phyloP scores from a whole-genome alignment of 2,113 vertebrate species.

The Panurus biarmicus region DNA sequence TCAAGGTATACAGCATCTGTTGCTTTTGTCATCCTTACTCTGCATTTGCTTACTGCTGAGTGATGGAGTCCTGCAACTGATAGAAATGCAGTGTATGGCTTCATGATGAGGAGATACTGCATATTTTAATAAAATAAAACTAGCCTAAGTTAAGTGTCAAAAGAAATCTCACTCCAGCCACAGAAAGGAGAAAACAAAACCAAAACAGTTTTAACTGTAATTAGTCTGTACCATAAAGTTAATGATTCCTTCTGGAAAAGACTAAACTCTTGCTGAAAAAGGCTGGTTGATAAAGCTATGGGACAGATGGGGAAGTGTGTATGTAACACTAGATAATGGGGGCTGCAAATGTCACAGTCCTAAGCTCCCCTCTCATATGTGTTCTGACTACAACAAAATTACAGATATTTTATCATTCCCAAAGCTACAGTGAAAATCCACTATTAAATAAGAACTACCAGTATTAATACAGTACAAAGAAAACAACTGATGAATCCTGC shows the following conservation, averaged over 20 bases:
- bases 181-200: not conserved
- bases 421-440: not conserved
- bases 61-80: not conserved
- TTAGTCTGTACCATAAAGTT: not conserved
- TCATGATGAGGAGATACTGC: not conserved
- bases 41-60: not conserved
- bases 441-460: not conserved
- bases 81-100: not conserved
- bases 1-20: not conserved
- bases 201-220: not conserved
- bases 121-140: not conserved
- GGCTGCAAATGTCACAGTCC: not conserved
- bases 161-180: not conserved
- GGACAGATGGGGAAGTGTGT: not conserved
- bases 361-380: not conserved
- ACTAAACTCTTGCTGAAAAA: not conserved
- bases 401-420: not conserved
- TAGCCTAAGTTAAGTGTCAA: not conserved
- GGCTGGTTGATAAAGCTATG: not conserved
- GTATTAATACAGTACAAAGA: not conserved
- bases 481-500: not conserved
- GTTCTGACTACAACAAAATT: not conserved
- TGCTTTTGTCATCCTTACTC: not conserved
- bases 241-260: not conserved
- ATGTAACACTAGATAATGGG: not conserved